Evolutionary conservation across 2,113 vertebrate genomes (phyloP), one percentile per base, ranked within the genome.

Genomic region (Rhabdornis inornatus): DNA sequence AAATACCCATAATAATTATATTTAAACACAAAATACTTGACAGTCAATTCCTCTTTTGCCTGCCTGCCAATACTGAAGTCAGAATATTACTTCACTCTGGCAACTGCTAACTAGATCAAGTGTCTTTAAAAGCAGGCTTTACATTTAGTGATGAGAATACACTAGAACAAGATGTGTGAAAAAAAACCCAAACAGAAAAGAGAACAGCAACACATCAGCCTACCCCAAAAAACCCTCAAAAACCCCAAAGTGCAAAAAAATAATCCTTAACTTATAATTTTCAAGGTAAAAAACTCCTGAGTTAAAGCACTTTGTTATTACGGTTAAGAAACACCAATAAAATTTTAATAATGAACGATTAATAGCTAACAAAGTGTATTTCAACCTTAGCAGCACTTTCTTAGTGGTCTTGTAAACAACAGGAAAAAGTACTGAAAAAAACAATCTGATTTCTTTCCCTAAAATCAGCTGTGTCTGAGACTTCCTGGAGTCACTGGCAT

Each of bases 51-150:
- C 19, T 91, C 59, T 63, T 89, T 70, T 93, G 27, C 55, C 52
- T 83, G 39, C 9, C 69, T 91, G 75, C 37, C 65, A 92, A 75
- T 53, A 76, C 20, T 63, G 18, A 85, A 92, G 40, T 56, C 45
- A 70, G 61, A 84, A 65, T 64, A 55, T 69, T 77, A 50, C 3
- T 19, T 92, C 92, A 78, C 83, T 92, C 35, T 63, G 39, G 76
- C 39, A 96, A 83, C 79, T 74, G 42, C 17, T 37, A 80, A 66
- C 68, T 39, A 68, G 44, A 94, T 56, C 52, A 74, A 83, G 50
- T 13, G 27, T 23, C 64, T 70, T 15, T 59, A 65, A 39, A 90
- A 86, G 39, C 3, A 78, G 49, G 31, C 15, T 83, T 89, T 35
- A 61, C 52, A 63, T 89, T 70, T 33, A 33, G 4, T 35, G 63